A percentile compares a stretch with the other conserved stretches of the same genome.
Conservation (phyloP, 2,797 vertebrate species). For the Craterocephalus amniculus region DNA sequence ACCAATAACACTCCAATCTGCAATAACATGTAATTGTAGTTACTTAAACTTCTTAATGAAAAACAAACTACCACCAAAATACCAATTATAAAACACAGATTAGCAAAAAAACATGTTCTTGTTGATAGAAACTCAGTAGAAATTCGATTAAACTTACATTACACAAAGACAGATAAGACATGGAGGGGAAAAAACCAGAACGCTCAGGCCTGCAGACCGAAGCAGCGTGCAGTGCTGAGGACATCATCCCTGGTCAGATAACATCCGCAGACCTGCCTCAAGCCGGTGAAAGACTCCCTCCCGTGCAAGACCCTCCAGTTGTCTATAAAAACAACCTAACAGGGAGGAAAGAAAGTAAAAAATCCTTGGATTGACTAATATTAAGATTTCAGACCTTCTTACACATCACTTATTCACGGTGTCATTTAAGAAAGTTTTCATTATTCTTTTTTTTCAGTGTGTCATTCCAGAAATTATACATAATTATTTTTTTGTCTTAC, state of each 20-base stretch:
- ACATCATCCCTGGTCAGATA: conserved; percentile 93
- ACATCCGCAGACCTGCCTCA: conserved; percentile 92
- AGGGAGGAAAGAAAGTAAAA: conserved; percentile 7
- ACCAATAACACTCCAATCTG: too few relatives aligned
- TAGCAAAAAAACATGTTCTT: background rate
- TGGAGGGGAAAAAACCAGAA: conserved; percentile 10
- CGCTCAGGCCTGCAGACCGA: conserved; percentile 83
- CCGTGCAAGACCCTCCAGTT: conserved; percentile 95
- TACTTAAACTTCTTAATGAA: too few relatives aligned
- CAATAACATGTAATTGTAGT: too few relatives aligned
- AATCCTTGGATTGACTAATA: conserved; percentile 7
- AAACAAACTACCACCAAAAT: background rate
- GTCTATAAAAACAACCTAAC: conserved; percentile 91
- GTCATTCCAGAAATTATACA: background rate
- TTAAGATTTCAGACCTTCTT: background rate
- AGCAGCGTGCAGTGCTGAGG: conserved; percentile 86
- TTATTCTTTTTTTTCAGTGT: background rate
- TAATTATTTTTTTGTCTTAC: conserved; percentile 68
- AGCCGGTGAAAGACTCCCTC: conserved; percentile 91
- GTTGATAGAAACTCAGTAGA: background rate
- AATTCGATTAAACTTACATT: background rate
- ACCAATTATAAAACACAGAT: conserved; percentile 2
- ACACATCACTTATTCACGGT: background rate
- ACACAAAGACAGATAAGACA: conserved; percentile 6
- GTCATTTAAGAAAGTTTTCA: background rate